phyloP scores from a whole-genome alignment of 2,113 vertebrate genomes.

The Pheucticus melanocephalus region DNA sequence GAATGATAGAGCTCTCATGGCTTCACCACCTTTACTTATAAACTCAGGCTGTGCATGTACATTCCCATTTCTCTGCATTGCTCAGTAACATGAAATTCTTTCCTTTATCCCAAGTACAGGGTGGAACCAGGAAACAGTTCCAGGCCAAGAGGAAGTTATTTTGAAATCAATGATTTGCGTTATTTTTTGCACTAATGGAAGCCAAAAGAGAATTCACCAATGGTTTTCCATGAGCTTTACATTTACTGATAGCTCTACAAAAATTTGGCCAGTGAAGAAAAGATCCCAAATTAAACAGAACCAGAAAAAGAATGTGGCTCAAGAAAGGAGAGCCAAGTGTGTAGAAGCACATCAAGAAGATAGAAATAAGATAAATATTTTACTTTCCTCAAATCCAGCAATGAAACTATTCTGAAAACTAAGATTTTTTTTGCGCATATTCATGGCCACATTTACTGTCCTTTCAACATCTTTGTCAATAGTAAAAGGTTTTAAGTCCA shows the following conservation, averaged over 20 bases:
- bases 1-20: background rate
- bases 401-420: background rate
- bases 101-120: background rate
- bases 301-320: background rate
- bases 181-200: background rate
- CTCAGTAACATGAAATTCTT: background rate
- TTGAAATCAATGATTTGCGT: background rate
- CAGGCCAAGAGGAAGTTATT: background rate
- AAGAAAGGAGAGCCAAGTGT: background rate
- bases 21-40: background rate
- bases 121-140: background rate
- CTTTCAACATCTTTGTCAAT: background rate
- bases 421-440: background rate
- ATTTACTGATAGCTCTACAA: background rate
- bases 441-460: background rate
- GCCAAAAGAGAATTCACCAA: background rate
- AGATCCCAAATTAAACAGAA: background rate
- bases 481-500: conserved; percentile 13
- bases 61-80: background rate
- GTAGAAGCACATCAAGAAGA: background rate
- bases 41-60: background rate
- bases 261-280: background rate
- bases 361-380: background rate
- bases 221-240: background rate
- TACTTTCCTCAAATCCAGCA: background rate